Percentiles rank a stretch among this genome's conserved stretches.
Evolutionary conservation across 2,113 vertebrate species (phyloP).

Genomic region (Gymnobelideus leadbeateri): DNA sequence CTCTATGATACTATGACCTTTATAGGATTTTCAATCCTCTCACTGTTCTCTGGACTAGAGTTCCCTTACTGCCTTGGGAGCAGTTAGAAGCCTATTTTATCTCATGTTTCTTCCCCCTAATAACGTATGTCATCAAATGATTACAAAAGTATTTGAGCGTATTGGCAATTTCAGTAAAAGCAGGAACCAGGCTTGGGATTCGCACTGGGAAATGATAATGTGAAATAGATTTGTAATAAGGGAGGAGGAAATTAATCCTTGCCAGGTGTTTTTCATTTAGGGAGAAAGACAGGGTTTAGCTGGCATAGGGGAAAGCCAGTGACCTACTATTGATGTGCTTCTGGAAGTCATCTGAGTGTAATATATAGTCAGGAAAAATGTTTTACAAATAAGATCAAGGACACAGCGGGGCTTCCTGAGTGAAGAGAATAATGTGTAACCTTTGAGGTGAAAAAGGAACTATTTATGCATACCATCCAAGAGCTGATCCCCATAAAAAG

Average conservation of each 20-base stretch:
- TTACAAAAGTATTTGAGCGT: not conserved
- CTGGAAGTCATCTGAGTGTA: constrained; percentile 5
- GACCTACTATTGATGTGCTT: constrained; percentile 4
- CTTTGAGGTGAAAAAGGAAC: not conserved
- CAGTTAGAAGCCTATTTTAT: not conserved
- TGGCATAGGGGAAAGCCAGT: not conserved
- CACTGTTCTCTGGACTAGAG: not conserved
- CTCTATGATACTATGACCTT: not conserved
- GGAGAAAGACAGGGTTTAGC: not conserved
- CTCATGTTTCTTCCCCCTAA: not conserved
- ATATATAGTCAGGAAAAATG: constrained; percentile 3
- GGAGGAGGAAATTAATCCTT: not conserved
- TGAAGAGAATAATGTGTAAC: not conserved
- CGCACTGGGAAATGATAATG: not conserved
- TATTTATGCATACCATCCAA: constrained; percentile 6
- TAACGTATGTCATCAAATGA: not conserved
- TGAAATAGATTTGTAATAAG: not conserved
- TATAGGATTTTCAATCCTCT: not conserved
- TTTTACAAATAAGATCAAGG: constrained; percentile 10
- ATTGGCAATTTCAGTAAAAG: not conserved
- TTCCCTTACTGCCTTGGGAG: not conserved
- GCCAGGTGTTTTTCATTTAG: constrained; percentile 6
- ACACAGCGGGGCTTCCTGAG: constrained; percentile 3
- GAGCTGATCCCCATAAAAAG: not conserved
- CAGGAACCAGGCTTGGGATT: not conserved